These are phyloP conservation scores for Pterocles orientalis DNA, from an alignment of 2,113 vertebrate species.

Conservation along the genomic window DNA sequence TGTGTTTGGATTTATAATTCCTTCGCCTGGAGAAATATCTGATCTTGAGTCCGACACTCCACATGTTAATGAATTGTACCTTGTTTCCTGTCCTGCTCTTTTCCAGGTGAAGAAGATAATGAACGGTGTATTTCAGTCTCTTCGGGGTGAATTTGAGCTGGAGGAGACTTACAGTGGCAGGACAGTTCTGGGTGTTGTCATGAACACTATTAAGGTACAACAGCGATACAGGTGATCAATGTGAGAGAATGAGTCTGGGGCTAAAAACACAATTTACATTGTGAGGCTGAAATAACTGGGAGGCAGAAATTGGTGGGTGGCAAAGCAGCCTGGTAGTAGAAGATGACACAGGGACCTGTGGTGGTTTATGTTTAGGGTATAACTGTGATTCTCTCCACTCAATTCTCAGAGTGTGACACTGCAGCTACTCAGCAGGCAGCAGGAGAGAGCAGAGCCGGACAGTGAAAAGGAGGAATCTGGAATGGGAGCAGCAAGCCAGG, in stretches of 20 bases:
- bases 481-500: not conserved
- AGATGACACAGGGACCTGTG: not conserved
- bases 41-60: not conserved
- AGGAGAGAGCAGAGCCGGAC: conserved; percentile 20
- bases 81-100: not conserved
- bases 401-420: conserved; percentile 86
- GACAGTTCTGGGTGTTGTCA: conserved; percentile 81
- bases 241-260: not conserved
- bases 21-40: not conserved
- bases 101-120: conserved; percentile 94
- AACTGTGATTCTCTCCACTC: not conserved
- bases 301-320: not conserved
- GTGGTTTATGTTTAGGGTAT: not conserved
- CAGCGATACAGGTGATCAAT: rapidly evolving
- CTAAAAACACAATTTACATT: not conserved
- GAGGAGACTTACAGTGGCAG: conserved; percentile 86
- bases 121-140: conserved; percentile 93
- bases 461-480: conserved; percentile 57
- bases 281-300: not conserved
- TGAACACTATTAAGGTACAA: conserved; percentile 92
- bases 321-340: not conserved
- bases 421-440: conserved; percentile 78
- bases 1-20: not conserved
- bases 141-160: conserved; percentile 89
- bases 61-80: rapidly evolving